Conservation (phyloP, 2,113 vertebrate species). For the Pterocles orientalis region DNA sequence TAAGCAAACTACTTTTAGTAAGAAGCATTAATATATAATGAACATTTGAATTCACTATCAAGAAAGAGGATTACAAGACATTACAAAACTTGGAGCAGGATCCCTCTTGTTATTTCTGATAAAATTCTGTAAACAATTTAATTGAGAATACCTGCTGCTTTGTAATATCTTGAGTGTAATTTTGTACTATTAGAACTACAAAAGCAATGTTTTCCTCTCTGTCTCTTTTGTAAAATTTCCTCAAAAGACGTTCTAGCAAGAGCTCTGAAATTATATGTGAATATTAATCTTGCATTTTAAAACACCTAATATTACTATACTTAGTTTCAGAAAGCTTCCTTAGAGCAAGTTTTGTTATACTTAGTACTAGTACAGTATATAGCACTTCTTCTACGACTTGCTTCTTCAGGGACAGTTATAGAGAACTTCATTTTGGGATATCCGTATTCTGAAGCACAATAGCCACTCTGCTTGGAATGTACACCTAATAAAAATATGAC, state of each 20-base stretch:
- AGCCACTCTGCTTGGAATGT: slow-evolving; percentile 84
- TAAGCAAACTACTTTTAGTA: slow-evolving; percentile 45
- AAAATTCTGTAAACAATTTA: slow-evolving; percentile 46
- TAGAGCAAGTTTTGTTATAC: slow-evolving; percentile 5
- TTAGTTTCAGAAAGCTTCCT: slow-evolving; percentile 51
- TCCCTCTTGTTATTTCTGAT: slow-evolving; percentile 9
- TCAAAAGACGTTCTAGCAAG: slow-evolving; percentile 40
- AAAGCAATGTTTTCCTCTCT: not conserved
- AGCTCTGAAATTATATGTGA: slow-evolving; percentile 51
- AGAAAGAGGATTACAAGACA: slow-evolving; percentile 48
- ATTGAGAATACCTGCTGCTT: slow-evolving; percentile 18
- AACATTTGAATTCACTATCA: slow-evolving; percentile 40
- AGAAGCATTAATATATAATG: slow-evolving; percentile 35
- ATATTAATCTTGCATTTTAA: slow-evolving; percentile 47
- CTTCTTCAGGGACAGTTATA: not conserved
- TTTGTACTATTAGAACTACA: slow-evolving; percentile 28
- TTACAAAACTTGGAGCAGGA: slow-evolving; percentile 32
- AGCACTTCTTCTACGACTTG: slow-evolving; percentile 39
- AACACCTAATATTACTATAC: slow-evolving; percentile 45
- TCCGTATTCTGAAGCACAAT: slow-evolving; percentile 77
- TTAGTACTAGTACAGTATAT: not conserved
- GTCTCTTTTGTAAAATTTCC: not conserved
- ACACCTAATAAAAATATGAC: slow-evolving; percentile 66
- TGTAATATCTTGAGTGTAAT: slow-evolving; percentile 12
- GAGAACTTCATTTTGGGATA: slow-evolving; percentile 61